Percentiles rank a stretch among this genome's conserved stretches.
Evolutionary conservation across 2,888 invertebrate species (phyloP).

Genomic region (Nemapogon koenigi): DNA sequence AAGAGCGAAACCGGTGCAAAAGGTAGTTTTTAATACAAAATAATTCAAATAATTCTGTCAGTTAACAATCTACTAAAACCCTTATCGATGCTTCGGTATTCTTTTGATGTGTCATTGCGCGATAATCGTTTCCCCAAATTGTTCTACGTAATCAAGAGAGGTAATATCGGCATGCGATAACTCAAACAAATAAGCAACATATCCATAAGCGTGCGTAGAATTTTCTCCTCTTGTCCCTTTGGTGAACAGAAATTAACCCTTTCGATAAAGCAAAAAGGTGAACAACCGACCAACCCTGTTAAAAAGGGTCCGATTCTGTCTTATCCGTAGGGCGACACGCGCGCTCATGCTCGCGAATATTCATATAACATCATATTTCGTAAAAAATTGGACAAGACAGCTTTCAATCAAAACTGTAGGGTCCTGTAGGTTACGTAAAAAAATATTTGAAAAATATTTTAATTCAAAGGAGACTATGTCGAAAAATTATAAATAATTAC

Average conservation of each 20-base stretch:
- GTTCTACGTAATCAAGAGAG: conserved; percentile 28
- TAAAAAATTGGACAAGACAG: too few relatives aligned
- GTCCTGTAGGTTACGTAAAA: too few relatives aligned
- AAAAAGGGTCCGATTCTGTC: conserved; percentile 31
- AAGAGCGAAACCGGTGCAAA: too few relatives aligned
- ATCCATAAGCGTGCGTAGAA: conserved; percentile 28
- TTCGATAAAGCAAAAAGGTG: conserved; percentile 46
- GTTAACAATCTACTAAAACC: too few relatives aligned
- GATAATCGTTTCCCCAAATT: conserved; percentile 5
- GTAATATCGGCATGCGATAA: conserved; percentile 41
- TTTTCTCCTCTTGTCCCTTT: conserved; percentile 43
- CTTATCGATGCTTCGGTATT: too few relatives aligned
- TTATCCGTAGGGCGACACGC: conserved; percentile 38
- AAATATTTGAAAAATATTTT: too few relatives aligned
- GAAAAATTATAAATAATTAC: too few relatives aligned
- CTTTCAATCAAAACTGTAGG: too few relatives aligned
- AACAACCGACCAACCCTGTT: conserved; percentile 42
- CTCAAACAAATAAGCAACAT: conserved; percentile 36
- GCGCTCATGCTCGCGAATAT: conserved; percentile 43
- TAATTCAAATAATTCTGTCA: too few relatives aligned
- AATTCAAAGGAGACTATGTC: too few relatives aligned
- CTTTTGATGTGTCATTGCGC: conserved; percentile 8
- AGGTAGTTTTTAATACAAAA: too few relatives aligned
- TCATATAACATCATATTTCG: conserved; percentile 33
- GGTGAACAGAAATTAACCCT: conserved; percentile 52